Percentiles rank a stretch among this genome's conserved stretches.
phyloP scores from a whole-genome alignment of 2,113 vertebrate species.

The Thinocorus orbignyianus region DNA sequence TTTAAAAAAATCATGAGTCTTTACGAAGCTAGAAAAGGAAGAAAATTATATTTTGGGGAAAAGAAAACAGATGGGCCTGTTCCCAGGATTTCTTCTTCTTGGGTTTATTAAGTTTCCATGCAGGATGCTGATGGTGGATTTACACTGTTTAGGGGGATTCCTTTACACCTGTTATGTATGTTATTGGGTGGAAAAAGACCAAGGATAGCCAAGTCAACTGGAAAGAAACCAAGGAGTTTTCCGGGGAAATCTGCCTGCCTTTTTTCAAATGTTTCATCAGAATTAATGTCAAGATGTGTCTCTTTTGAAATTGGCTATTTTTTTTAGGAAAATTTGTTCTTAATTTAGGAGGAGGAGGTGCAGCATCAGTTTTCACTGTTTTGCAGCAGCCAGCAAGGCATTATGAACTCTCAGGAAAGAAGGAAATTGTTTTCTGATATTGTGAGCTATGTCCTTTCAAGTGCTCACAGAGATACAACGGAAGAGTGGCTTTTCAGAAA shows the following conservation, averaged over 20 bases:
- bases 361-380: background rate
- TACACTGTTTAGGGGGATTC: background rate
- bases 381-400: background rate
- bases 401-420: background rate
- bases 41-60: accelerated
- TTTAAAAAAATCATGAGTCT: background rate
- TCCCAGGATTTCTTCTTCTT: background rate
- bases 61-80: background rate
- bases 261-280: background rate
- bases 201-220: background rate
- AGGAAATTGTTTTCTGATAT: background rate
- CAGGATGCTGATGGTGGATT: background rate
- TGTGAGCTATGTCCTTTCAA: background rate
- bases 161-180: background rate
- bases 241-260: background rate
- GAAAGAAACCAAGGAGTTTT: background rate
- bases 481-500: background rate
- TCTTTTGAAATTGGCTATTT: background rate
- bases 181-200: background rate
- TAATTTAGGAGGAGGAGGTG: background rate
- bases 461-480: background rate
- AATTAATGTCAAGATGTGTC: background rate
- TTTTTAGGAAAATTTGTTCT: background rate
- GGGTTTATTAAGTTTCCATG: background rate
- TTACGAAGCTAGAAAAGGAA: background rate